Conservation (phyloP, 2,797 vertebrate species). For the Propithecus deckenii region DNA sequence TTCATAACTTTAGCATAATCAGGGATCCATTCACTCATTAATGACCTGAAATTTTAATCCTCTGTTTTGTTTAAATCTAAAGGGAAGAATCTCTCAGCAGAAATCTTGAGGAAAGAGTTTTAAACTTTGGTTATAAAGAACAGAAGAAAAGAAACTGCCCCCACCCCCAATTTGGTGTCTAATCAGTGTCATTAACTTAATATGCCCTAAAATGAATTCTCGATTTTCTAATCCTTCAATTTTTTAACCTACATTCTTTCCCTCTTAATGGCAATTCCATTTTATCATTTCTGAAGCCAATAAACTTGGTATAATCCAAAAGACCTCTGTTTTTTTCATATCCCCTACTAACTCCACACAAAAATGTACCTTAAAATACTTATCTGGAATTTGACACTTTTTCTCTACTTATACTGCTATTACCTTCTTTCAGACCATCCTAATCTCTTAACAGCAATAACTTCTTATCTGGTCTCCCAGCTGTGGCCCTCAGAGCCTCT, state of each 20-base stretch:
- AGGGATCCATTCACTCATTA: background rate
- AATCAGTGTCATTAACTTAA: background rate
- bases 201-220: background rate
- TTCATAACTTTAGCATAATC: background rate
- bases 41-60: background rate
- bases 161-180: background rate
- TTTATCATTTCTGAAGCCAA: background rate
- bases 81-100: background rate
- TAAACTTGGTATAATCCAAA: background rate
- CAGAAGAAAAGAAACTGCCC: accelerated
- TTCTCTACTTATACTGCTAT: background rate
- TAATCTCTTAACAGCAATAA: background rate
- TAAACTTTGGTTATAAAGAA: background rate
- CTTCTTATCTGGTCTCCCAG: background rate
- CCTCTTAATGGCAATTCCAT: background rate
- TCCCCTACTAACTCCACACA: no score
- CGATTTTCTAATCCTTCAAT: background rate
- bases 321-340: background rate
- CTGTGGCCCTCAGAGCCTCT: background rate
- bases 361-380: background rate
- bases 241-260: background rate
- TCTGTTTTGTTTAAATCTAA: background rate
- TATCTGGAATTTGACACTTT: background rate
- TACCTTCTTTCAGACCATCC: background rate
- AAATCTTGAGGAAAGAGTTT: background rate